Base-by-base conservation (phyloP, 1,140 invertebrate species). In the Diorhabda elongata region DNA sequence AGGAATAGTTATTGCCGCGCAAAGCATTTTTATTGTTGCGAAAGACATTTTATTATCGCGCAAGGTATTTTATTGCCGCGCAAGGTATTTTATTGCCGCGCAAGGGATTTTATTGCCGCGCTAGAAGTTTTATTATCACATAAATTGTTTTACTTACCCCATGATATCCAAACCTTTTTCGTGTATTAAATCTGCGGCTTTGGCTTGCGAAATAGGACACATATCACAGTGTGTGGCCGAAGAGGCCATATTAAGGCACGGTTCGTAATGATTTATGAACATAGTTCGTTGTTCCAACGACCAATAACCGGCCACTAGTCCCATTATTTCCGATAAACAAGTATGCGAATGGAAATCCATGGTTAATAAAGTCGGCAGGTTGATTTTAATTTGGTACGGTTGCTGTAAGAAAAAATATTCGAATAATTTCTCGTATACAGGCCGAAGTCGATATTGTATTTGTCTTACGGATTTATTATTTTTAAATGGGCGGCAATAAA, bases 141-240 rank as follows among this genome's bases (percentile, higher is more conserved):
- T 26, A 26, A 26, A 26, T 26, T 26, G 26, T 26, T 26, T 26
- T 26, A 52, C 47, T 2, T 4, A 89, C 3, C 88, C 88, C 4
- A 88, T 82, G 7, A 88, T 82, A 58, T 81, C 79, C 66, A 85
- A 77, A 58, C 61, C 83, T 59, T 79, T 76, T 43, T 76, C 73
- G 44, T 82, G 79, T 8, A 89, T 81, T n/a, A 75, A 76, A 67
- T 87, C 85, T 70, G 83, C 82, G 5, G 87, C 87, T 75, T 83
- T 82, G n/a, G 78, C 75, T 69, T 81, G 79, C 2, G 77, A 77
- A 44, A 81, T 73, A 0, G 91, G 89, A 76, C 91, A 91, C 88
- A 92, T 92, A 72, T 92, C 91, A 79, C 90, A 92, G 80, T 90
- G 89, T 44, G 89, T 87, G 44, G 84, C 81, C 45, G 85, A 88